A percentile compares a stretch with the other conserved stretches of the same genome.
Conservation (phyloP, 2,797 vertebrate genomes). For the Coluber constrictor region DNA sequence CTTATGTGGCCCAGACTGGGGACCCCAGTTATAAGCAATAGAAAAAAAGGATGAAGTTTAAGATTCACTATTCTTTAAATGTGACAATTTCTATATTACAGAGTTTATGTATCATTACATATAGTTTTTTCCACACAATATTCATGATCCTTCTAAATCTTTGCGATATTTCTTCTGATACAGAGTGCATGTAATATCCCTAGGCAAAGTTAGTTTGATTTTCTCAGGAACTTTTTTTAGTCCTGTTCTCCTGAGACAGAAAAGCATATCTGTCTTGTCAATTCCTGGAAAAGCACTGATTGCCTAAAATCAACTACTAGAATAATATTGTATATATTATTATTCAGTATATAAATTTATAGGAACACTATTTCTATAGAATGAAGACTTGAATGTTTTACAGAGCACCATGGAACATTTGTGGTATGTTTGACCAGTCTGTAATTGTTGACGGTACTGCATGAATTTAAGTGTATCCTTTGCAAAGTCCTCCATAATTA, state of each 20-base stretch:
- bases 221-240: not conserved
- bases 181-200: not conserved
- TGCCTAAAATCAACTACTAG: not conserved
- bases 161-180: not conserved
- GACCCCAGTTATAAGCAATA: not conserved
- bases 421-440: not conserved
- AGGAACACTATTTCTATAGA: not conserved
- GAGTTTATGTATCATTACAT: not conserved
- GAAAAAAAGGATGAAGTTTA: not conserved
- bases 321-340: not conserved
- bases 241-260: not conserved
- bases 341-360: not conserved
- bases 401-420: not conserved
- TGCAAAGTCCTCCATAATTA: slow-evolving; percentile 5
- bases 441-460: not conserved
- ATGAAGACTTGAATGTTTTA: not conserved
- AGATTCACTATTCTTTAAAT: not conserved
- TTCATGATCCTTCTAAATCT: not conserved
- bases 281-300: not conserved
- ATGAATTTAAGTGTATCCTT: slow-evolving; percentile 13
- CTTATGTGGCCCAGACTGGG: too few relatives aligned
- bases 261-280: not conserved
- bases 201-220: not conserved
- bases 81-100: not conserved
- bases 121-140: not conserved